These are phyloP conservation scores for Mallateleia sp. DNA, from an alignment of 2,888 invertebrate genomes.

Conservation along the genomic window DNA sequence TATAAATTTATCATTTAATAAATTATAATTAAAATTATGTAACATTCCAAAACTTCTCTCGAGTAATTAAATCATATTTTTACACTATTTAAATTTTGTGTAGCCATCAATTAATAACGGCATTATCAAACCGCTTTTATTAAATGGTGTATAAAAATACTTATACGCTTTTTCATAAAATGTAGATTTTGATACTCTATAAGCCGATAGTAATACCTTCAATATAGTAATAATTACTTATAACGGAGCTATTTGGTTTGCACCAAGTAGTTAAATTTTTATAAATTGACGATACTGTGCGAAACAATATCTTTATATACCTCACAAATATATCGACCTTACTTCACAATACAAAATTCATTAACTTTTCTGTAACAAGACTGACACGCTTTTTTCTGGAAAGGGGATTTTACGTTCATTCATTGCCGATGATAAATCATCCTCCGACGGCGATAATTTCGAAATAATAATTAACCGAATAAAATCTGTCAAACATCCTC, in stretches of 20 bases:
- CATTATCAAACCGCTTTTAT: not conserved
- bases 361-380: not conserved
- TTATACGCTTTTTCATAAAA: not conserved
- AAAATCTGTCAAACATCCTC: conserved; percentile 34
- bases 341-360: not conserved
- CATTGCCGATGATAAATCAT: conserved; percentile 14
- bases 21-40: too few species aligned
- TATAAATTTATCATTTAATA: too few species aligned
- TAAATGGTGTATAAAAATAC: not conserved
- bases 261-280: conserved; percentile 8
- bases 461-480: conserved; percentile 19
- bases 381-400: not conserved
- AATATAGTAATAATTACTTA: not conserved
- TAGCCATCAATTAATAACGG: not conserved
- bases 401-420: not conserved
- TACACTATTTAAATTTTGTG: too few species aligned
- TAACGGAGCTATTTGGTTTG: not conserved
- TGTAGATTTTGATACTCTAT: not conserved
- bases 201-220: not conserved
- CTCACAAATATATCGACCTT: not conserved
- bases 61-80: too few species aligned
- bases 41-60: too few species aligned
- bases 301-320: conserved; percentile 14
- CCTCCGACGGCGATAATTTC: not conserved
- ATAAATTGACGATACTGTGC: conserved; percentile 2